A percentile compares a stretch with the other conserved stretches of the same genome.
These are phyloP conservation scores for Equus przewalskii DNA, from an alignment of 2,113 vertebrate species.

Conservation along the genomic window DNA sequence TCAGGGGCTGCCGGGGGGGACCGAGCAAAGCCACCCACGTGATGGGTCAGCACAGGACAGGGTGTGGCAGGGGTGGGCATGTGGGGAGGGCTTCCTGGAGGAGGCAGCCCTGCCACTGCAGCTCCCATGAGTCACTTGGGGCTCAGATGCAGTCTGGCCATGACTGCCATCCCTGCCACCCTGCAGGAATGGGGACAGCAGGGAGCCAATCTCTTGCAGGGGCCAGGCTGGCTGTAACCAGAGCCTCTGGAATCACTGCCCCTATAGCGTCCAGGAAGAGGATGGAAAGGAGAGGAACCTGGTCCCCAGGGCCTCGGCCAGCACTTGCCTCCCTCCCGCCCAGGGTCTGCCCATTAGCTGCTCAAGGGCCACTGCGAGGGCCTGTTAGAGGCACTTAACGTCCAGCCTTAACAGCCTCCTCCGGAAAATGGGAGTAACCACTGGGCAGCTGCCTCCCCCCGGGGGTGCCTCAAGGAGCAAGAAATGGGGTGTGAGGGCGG, in stretches of 20 bases:
- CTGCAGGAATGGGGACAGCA: neutral
- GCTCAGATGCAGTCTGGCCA: neutral
- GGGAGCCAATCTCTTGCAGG: neutral
- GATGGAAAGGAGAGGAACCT: neutral
- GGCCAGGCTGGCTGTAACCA: neutral
- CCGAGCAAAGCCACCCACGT: fast-evolving
- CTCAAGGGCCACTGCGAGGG: neutral
- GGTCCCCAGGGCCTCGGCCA: neutral
- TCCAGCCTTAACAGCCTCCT: neutral
- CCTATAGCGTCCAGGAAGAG: neutral
- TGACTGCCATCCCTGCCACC: neutral
- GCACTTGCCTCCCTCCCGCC: neutral
- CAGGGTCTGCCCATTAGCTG: neutral
- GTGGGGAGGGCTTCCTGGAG: constrained; percentile 27
- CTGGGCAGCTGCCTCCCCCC: neutral
- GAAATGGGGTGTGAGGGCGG: neutral
- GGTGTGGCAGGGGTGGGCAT: neutral
- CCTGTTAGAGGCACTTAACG: neutral
- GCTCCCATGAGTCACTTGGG: neutral
- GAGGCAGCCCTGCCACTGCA: neutral
- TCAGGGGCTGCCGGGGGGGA: neutral
- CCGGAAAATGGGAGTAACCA: neutral
- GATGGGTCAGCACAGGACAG: neutral
- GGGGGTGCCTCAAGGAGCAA: neutral
- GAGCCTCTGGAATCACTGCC: neutral